Base-by-base conservation (phyloP, 2,113 vertebrate genomes). In the Siniperca knerii region DNA sequence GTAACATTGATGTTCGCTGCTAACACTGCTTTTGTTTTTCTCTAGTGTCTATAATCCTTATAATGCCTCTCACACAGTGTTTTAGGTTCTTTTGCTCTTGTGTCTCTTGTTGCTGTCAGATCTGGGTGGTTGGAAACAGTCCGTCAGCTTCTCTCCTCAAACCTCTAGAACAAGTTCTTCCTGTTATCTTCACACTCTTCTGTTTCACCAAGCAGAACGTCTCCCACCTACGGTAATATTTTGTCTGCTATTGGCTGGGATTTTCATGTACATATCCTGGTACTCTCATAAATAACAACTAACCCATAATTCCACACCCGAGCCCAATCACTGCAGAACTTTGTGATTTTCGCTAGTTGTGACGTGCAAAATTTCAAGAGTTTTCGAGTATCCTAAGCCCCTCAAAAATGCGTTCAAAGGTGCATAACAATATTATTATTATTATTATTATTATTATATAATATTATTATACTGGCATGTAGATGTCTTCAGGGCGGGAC, bases 201-300 rank as follows among this genome's bases (percentile, higher is more conserved):
- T 98, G 97, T 91, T 99, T 98, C 83, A 97, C 97, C 84, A 97
- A 95, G 90, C 96, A 97, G 89, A 97, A 96, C 42, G 97, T 97
- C 62, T 99, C 96, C 80, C 96, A 97, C 87, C 85, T 99, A 88
- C 97, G 98, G 98, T 99, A 90, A 92, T 92, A 92, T 60, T 42
- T 35, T 18, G 46, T 75, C 46, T 20, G 12, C 33, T 7, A 20
- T 35, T 33, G 5, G 6, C 35, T 42, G 21, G 0, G 21, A 52
- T 70, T 21, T n/a, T 16, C 8, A 15, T 33, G 9, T 21, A 52
- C 18, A 54, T 52, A 44, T 40, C 5, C 16, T 1, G n/a, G 20
- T n/a, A 55, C 67, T 23, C 25, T 33, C 0, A 66, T 18, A 37
- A 25, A 37, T 64, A 42, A 11, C 9, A 10, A 68, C 46, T 9